These are phyloP conservation scores for Lithophane socia DNA, from an alignment of 2,888 invertebrate species.

Conservation along the genomic window DNA sequence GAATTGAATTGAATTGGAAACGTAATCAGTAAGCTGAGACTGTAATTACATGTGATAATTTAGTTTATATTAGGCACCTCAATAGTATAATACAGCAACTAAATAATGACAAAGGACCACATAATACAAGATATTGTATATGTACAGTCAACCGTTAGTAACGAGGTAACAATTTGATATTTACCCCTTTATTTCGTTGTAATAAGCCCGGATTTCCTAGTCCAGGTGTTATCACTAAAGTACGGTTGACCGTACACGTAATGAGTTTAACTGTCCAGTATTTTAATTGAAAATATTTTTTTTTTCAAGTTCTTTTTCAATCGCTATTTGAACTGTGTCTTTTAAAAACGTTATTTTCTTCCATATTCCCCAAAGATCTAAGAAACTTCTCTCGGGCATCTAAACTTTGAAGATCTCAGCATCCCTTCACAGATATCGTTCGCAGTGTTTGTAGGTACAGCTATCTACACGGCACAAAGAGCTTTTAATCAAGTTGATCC, in stretches of 20 bases:
- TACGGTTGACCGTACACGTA: background rate
- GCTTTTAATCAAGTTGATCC: constrained; percentile 71
- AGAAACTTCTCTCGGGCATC: background rate
- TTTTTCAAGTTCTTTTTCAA: background rate
- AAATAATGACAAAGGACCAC: no score
- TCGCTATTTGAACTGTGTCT: no score
- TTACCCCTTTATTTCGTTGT: no score
- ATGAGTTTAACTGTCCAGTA: background rate
- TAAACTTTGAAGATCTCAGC: constrained; percentile 15
- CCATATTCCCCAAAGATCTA: constrained; percentile 20
- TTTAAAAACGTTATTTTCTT: background rate
- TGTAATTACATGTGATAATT: constrained; percentile 46
- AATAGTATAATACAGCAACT: background rate
- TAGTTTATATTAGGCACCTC: constrained; percentile 15
- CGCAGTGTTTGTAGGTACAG: constrained; percentile 57
- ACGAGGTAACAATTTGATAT: background rate
- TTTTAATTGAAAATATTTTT: background rate
- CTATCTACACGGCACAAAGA: constrained; percentile 55
- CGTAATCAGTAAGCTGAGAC: constrained; percentile 37
- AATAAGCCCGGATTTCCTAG: background rate
- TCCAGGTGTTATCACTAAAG: background rate
- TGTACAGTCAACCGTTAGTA: background rate
- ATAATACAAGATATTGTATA: background rate
- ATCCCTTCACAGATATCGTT: constrained; percentile 20
- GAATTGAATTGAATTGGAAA: constrained; percentile 37